Base-by-base conservation (phyloP, 2,113 vertebrate genomes). In the Capricornis sumatraensis region DNA sequence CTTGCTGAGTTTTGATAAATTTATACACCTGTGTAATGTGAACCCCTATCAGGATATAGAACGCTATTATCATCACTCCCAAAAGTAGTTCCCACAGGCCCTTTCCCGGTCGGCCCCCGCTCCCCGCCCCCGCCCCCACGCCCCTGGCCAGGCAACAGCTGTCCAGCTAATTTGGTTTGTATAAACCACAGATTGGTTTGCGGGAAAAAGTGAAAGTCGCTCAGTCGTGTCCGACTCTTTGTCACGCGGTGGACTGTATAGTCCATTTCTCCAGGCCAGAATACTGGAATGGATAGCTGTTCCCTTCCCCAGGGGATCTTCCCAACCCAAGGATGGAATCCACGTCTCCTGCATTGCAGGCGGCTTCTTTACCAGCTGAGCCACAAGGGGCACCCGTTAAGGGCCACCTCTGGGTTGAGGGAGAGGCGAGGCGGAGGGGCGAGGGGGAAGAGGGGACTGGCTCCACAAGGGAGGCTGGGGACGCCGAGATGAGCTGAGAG, bases 51-150 rank as follows among this genome's bases (percentile, higher is more conserved):
- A 57, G 25, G 40, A 43, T 15, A 25, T 2, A 30, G 55, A 25
- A 50, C 28, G 3, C 3, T 67, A 1, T 21, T 21, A 36, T 60
- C 60, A 30, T 60, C 60, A 13, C 47, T 74, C 15, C 58, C 1
- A 4, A 16, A 57, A 33, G 58, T 74, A 58, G 60, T 74, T 50
- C 85, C 58, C 45, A 3, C 9, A 5, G 0, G 14, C 57, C 58
- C 50, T 7, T 62, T 40, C 16, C 57, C 1, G 17, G 28, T 28
- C 28, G 3, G 1, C 3, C n/a, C 60, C 27, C 7, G 0, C 40
- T 19, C 0, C 6, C 3, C 27, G 10, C 10, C 57, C 58, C 27
- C 12, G 27, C 11, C 57, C 57, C 9, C 17, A 4, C 21, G 45
- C 60, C 43, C 45, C 45, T 0, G 3, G 23, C 55, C 55, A 81